Base-by-base conservation (phyloP, 2,888 invertebrate genomes). In the Cheilosia urbana region DNA sequence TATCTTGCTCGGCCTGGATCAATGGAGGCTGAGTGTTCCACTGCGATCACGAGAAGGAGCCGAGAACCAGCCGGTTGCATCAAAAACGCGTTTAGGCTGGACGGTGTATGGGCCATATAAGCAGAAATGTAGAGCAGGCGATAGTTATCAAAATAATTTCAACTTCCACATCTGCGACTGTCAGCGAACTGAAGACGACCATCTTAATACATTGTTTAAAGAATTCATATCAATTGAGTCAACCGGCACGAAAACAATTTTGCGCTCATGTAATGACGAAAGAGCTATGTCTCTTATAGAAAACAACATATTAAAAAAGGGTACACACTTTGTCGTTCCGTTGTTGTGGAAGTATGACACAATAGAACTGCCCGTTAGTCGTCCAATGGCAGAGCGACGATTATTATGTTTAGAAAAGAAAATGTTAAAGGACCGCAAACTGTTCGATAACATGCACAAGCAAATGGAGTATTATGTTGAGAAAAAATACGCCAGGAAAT, bases 301-400 rank as follows among this genome's bases (percentile, higher is more conserved):
- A n/a, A n/a, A n/a, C n/a, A n/a, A n/a, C n/a, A n/a, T n/a, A n/a
- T n/a, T n/a, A n/a, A n/a, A n/a, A n/a, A n/a, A n/a, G n/a, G n/a
- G n/a, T n/a, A n/a, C n/a, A n/a, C n/a, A n/a, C n/a, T n/a, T n/a
- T n/a, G n/a, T n/a, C n/a, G n/a, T n/a, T n/a, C n/a, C n/a, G n/a
- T n/a, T n/a, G n/a, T n/a, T n/a, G n/a, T n/a, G n/a, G n/a, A n/a
- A n/a, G n/a, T 17, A 40, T 40, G 40, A 40, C 4, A 40, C 11
- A 40, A 40, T 2, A 15, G 9, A 40, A 9, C 11, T 40, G 40
- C 62, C 77, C 11, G 62, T 69, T n/a, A 68, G 68, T 5, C 68
- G 45, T 15, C 37, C 51, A n/a, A 77, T 77, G 77, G 77, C 77
- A 21, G 49, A 57, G 40, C 53, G 69, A 15, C 60, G 69, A n/a